These are phyloP conservation scores for Irena cyanogastra DNA, from an alignment of 2,113 vertebrate genomes.

Conservation along the genomic window DNA sequence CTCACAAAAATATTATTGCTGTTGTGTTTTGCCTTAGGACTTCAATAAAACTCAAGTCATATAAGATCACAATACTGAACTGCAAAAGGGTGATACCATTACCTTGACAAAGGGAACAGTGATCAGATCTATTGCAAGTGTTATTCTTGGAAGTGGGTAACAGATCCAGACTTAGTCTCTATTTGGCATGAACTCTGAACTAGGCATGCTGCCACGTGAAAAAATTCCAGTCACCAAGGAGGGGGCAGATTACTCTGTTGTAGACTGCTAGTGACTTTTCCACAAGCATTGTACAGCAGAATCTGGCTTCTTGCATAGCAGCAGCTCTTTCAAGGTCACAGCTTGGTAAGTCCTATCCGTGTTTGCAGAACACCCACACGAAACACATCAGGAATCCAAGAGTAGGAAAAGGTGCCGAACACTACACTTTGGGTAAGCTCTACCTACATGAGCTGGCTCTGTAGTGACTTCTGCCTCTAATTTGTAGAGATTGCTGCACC, in stretches of 20 bases:
- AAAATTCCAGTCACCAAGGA: neutral
- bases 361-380: neutral
- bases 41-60: neutral
- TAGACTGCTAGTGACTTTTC: neutral
- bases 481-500: neutral
- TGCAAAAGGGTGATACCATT: neutral
- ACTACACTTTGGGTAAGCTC: neutral
- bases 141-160: neutral
- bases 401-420: constrained; percentile 17
- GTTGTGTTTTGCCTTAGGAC: neutral
- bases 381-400: neutral
- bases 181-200: neutral
- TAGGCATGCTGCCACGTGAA: neutral
- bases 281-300: neutral
- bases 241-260: neutral
- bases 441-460: neutral
- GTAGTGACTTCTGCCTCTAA: neutral
- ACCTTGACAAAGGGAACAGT: neutral
- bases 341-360: neutral
- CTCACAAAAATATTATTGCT: neutral
- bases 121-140: neutral
- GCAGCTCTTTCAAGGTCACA: constrained; percentile 26
- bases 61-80: neutral
- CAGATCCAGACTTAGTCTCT: neutral
- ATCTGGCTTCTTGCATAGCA: neutral